A percentile compares a stretch with the other conserved stretches of the same genome.
phyloP scores from a whole-genome alignment of 2,797 vertebrate species.

The Pogoniulus pusillus region DNA sequence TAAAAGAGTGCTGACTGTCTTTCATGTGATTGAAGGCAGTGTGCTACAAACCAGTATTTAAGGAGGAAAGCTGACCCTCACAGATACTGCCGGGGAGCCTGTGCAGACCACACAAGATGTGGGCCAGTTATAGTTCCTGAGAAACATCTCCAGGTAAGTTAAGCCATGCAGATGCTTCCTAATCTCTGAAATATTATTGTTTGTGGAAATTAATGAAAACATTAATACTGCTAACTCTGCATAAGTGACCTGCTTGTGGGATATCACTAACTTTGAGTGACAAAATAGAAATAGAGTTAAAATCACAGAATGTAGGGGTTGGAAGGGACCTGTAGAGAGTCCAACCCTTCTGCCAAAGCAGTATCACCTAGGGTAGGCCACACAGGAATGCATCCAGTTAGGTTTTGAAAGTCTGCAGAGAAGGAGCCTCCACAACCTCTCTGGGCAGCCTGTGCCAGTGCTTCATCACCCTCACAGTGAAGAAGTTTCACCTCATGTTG shows the following conservation, averaged over 20 bases:
- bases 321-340: too few species aligned
- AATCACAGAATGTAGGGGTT: too few species aligned
- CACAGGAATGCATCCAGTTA: too few species aligned
- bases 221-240: not conserved
- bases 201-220: not conserved
- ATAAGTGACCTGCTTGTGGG: not conserved
- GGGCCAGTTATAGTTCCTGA: constrained; percentile 91
- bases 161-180: not conserved
- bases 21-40: constrained; percentile 83
- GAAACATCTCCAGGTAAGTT: constrained; percentile 90
- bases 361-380: too few species aligned
- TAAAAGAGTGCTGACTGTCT: not conserved
- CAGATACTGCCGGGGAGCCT: constrained; percentile 90
- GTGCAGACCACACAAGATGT: constrained; percentile 86
- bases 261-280: not conserved
- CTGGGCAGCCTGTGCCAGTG: too few species aligned
- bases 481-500: too few species aligned
- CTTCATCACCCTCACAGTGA: too few species aligned
- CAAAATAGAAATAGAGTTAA: not conserved
- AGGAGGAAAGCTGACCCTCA: constrained; percentile 92
- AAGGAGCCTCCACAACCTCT: too few species aligned
- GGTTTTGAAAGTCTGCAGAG: too few species aligned
- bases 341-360: too few species aligned
- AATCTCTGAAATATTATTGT: not conserved
- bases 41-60: constrained; percentile 91